A percentile compares a stretch with the other conserved stretches of the same genome.
Conservation (phyloP, 1,140 invertebrate species). For the Vanessa tameamea region DNA sequence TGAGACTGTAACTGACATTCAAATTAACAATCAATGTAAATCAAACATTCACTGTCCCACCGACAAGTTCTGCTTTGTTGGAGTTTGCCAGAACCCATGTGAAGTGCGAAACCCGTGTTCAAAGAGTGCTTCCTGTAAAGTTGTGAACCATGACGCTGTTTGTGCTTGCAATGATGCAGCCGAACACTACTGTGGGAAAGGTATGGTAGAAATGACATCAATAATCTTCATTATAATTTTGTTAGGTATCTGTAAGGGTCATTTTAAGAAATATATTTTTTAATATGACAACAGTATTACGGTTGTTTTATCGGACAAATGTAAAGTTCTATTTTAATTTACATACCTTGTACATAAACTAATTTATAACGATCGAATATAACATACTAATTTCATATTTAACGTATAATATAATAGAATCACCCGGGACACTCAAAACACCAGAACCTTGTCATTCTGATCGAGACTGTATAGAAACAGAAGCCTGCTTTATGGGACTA, state of each 20-base stretch:
- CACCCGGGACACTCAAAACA: conserved; percentile 84
- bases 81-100: conserved; percentile 88
- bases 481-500: conserved; percentile 87
- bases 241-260: conserved; percentile 37
- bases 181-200: conserved; percentile 76
- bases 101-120: conserved; percentile 84
- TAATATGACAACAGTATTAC: not conserved
- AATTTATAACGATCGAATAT: conserved; percentile 47
- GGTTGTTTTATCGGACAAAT: conserved; percentile 77
- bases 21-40: conserved; percentile 80
- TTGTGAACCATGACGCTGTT: conserved; percentile 85
- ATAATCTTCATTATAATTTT: conserved; percentile 15
- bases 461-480: conserved; percentile 87
- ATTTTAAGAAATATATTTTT: conserved; percentile 23
- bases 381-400: conserved; percentile 74
- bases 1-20: conserved; percentile 60
- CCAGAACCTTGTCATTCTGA: conserved; percentile 87
- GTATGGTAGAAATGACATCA: conserved; percentile 64
- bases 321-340: conserved; percentile 40
- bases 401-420: conserved; percentile 82
- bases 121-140: conserved; percentile 85
- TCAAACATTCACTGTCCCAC: conserved; percentile 85
- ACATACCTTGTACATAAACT: conserved; percentile 57
- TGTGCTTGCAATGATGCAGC: conserved; percentile 83
- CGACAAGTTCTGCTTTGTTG: conserved; percentile 84